Conservation (phyloP, 2,113 vertebrate species). For the Uria aalge region DNA sequence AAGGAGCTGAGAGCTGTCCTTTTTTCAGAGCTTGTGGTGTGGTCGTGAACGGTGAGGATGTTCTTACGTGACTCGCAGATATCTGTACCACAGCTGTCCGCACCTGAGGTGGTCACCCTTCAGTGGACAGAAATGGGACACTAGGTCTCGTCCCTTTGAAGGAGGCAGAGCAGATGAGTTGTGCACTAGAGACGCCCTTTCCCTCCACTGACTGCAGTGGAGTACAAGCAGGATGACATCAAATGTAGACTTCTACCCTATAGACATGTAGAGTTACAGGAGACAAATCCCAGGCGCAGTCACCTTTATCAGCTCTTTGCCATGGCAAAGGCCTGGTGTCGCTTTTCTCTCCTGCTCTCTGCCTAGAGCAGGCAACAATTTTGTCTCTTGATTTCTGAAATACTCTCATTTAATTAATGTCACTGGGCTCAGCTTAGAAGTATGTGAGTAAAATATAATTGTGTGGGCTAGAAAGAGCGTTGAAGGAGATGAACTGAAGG, state of each 20-base stretch:
- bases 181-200: not conserved
- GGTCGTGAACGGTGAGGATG: not conserved
- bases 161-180: not conserved
- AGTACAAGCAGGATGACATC: not conserved
- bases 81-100: not conserved
- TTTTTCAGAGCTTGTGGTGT: not conserved
- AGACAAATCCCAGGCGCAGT: not conserved
- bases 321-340: not conserved
- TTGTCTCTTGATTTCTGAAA: constrained; percentile 43
- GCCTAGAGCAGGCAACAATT: constrained; percentile 9
- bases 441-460: constrained; percentile 49
- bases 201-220: not conserved
- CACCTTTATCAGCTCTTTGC: constrained; percentile 18
- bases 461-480: not conserved
- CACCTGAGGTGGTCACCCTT: not conserved
- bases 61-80: not conserved
- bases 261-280: not conserved
- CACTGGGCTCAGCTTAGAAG: not conserved
- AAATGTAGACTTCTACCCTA: constrained; percentile 4
- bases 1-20: not conserved
- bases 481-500: not conserved
- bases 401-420: constrained; percentile 53
- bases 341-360: not conserved
- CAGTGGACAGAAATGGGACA: not conserved
- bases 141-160: not conserved